Evolutionary conservation across 2,113 vertebrate species (phyloP).

Genomic region (Maccullochella peelii): DNA sequence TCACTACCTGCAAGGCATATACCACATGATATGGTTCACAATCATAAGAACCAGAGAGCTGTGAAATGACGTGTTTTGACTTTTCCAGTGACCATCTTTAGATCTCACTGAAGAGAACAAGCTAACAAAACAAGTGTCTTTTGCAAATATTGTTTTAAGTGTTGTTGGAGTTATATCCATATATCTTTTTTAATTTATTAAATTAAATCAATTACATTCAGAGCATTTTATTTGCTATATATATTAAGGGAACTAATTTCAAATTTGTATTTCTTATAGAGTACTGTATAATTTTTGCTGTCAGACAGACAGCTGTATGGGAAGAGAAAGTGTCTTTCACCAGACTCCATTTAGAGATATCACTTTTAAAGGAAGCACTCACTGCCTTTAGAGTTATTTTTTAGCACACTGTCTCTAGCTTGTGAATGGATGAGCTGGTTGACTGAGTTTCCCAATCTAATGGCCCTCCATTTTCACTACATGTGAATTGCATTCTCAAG

Average conservation of each 20-base stretch:
- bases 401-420: slow-evolving; percentile 38
- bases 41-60: not conserved
- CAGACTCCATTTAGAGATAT: not conserved
- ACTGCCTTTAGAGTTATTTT: slow-evolving; percentile 24
- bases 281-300: not conserved
- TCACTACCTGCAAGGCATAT: slow-evolving; percentile 86
- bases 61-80: not conserved
- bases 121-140: not conserved
- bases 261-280: not conserved
- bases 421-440: slow-evolving; percentile 24
- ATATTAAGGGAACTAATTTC: not conserved
- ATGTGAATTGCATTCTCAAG: slow-evolving; percentile 25
- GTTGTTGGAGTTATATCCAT: not conserved
- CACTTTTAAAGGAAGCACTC: slow-evolving; percentile 3
- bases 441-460: slow-evolving; percentile 28
- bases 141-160: not conserved
- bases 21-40: not conserved
- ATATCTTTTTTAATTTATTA: not conserved
- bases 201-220: not conserved
- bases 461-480: slow-evolving; percentile 12
- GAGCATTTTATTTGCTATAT: not conserved
- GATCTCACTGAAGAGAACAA: not conserved
- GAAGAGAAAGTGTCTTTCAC: not conserved
- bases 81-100: not conserved
- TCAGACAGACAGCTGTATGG: not conserved